Conservation (phyloP, 2,113 vertebrate species). For the Saccopteryx bilineata region DNA sequence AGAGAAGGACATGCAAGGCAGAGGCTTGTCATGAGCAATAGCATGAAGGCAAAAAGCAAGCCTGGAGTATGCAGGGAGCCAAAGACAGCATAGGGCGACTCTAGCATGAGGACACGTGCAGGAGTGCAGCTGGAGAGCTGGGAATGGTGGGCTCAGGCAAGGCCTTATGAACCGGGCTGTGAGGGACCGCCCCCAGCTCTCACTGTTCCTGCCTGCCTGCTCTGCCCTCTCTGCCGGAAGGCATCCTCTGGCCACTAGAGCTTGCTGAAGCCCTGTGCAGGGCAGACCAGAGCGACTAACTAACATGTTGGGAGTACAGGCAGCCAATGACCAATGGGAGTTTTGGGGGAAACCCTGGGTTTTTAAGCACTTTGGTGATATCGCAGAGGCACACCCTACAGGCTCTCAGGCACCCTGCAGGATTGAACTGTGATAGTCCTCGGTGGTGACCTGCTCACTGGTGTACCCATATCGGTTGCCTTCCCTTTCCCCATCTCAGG, state of each 20-base stretch:
- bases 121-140: rapidly evolving
- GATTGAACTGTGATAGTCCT: neutral
- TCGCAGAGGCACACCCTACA: neutral
- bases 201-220: neutral
- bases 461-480: neutral
- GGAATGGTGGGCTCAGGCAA: rapidly evolving
- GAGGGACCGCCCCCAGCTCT: neutral
- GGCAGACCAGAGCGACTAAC: neutral
- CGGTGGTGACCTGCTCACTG: neutral
- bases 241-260: neutral
- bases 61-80: neutral
- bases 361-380: neutral
- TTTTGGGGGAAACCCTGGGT: neutral
- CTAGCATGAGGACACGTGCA: neutral
- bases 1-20: neutral
- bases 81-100: rapidly evolving
- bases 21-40: neutral
- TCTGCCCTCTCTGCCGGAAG: neutral
- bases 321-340: neutral
- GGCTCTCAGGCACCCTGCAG: neutral
- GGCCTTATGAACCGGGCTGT: neutral
- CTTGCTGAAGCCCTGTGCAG: neutral
- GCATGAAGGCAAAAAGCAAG: neutral
- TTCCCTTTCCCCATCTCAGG: neutral
- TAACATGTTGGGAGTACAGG: neutral